These are phyloP conservation scores for Aldabrachelys gigantea DNA, from an alignment of 2,113 vertebrate genomes.

Conservation along the genomic window DNA sequence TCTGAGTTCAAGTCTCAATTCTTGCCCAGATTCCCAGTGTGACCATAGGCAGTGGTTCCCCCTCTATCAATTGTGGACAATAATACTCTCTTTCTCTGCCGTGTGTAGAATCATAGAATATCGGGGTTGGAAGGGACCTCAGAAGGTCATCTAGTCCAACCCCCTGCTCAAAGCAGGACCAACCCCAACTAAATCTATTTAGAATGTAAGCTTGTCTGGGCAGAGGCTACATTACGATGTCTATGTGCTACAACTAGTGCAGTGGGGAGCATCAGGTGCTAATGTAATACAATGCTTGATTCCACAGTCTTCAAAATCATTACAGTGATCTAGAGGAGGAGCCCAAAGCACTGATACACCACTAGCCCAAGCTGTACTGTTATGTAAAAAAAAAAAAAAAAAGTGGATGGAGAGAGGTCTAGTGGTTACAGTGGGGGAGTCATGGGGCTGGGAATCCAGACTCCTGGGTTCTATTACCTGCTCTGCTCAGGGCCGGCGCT, in stretches of 20 bases:
- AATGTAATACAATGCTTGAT: rapidly evolving
- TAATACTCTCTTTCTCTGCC: not conserved
- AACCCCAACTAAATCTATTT: not conserved
- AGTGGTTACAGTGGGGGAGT: not conserved
- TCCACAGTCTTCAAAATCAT: not conserved
- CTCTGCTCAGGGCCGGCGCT: too few species aligned
- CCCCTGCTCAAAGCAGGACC: too few species aligned
- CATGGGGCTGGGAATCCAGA: not conserved
- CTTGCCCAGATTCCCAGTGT: not conserved
- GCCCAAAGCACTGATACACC: not conserved
- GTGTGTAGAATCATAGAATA: not conserved
- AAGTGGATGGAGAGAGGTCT: not conserved
- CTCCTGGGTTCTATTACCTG: not conserved
- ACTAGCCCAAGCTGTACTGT: not conserved
- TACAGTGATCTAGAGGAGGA: not conserved
- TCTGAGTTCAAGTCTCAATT: not conserved
- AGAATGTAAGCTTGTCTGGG: not conserved
- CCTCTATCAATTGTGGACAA: not conserved
- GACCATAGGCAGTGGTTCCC: not conserved
- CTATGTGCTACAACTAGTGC: not conserved
- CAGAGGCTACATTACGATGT: not conserved
- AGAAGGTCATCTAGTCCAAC: too few species aligned
- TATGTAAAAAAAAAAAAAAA: not conserved
- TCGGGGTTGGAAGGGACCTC: too few species aligned
- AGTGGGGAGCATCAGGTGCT: not conserved